These are phyloP conservation scores for Capreolus pygargus DNA, from an alignment of 2,113 vertebrate species.

Conservation along the genomic window DNA sequence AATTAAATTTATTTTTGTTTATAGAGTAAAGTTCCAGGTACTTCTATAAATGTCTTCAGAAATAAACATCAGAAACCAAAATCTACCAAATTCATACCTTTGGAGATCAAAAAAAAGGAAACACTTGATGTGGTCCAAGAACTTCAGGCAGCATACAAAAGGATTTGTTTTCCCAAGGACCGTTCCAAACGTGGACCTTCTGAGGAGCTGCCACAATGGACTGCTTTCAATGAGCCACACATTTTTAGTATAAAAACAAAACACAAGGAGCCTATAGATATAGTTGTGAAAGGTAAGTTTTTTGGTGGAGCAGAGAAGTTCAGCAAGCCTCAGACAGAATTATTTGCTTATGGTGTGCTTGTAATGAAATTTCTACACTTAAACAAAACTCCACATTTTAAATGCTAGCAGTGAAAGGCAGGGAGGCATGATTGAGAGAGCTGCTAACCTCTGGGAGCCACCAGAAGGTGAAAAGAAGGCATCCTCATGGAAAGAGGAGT, in stretches of 20 bases:
- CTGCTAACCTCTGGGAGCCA: not conserved
- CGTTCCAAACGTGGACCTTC: not conserved
- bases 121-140: not conserved
- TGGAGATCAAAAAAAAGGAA: slow-evolving; percentile 24
- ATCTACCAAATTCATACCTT: slow-evolving; percentile 44
- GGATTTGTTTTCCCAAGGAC: not conserved
- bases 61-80: slow-evolving; percentile 56
- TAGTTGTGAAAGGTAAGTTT: slow-evolving; percentile 43
- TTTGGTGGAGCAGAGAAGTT: not conserved
- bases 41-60: slow-evolving; percentile 68
- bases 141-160: not conserved
- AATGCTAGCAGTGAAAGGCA: not conserved
- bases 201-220: not conserved
- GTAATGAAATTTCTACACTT: not conserved
- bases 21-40: slow-evolving; percentile 49
- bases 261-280: not conserved
- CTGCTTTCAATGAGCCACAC: not conserved
- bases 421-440: not conserved
- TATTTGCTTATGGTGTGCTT: not conserved
- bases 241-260: slow-evolving; percentile 18
- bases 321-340: not conserved
- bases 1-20: slow-evolving; percentile 39
- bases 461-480: not conserved
- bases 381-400: not conserved
- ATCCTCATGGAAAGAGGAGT: not conserved